Evolutionary conservation across 2,797 vertebrate species (phyloP), one percentile per base, ranked within the genome.

Genomic region (Lindbergichthys nudifrons): DNA sequence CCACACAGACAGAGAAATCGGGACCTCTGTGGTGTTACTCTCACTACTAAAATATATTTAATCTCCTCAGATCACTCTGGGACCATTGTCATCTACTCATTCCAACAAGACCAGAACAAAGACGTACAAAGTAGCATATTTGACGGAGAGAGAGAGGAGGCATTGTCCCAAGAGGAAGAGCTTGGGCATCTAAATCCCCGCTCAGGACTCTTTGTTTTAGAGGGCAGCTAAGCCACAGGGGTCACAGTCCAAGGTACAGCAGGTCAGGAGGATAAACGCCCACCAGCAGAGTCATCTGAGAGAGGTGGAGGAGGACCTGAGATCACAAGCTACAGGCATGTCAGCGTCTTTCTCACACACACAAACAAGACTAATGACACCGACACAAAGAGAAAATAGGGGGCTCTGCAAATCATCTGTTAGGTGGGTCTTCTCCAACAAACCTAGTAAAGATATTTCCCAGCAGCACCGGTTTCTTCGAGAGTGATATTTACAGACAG

Each of bases 221-320:
- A 60, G 66, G 80, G 68, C 79, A 77, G 79, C 72, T 80, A 66
- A 89, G 72, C 75, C 84, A 65, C 50, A 73, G 81, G 67, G 92
- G 89, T 90, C 89, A 89, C n/a, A n/a, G 26, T 71, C 36, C 13
- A n/a, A 68, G 70, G 86, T 52, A 70, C 67, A 50, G 48, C 11
- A 32, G 64, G 69, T 69, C 72, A 80, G 77, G 74, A 80, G 88
- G 83, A 90, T 84, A 83, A 90, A 91, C 74, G 36, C 70, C 75
- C 80, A 80, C 83, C 77, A 84, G 63, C 84, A 41, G 68, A 84
- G 85, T 88, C 79, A 82, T 85, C 81, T 81, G 77, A 73, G 73
- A 39, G 46, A 19, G 41, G 32, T 21, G 42, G 53, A 60, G 36
- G 21, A 54, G 19, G 42, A 67, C 56, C 42, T 63, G 23, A 8